Conservation (phyloP, 2,113 vertebrate genomes). For the Labrus mixtus region DNA sequence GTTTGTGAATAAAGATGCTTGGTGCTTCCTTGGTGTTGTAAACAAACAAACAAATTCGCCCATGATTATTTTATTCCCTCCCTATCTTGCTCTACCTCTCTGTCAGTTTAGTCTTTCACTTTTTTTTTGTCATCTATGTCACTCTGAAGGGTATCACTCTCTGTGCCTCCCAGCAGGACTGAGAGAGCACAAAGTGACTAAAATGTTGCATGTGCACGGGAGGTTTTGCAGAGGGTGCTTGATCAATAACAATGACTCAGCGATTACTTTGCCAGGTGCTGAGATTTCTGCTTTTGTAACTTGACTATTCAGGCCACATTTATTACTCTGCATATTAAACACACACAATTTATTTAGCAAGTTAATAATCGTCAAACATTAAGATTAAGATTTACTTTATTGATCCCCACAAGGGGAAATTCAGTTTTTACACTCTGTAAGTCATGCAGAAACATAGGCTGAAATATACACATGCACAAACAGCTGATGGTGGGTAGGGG, state of each 20-base stretch:
- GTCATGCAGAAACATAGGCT: no score
- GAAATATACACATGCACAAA: no score
- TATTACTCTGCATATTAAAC: constrained; percentile 15
- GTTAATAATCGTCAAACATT: neutral
- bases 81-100: constrained; percentile 5
- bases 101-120: neutral
- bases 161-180: constrained; percentile 3
- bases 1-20: constrained; percentile 58
- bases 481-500: no score
- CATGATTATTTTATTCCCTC: constrained; percentile 38
- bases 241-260: constrained; percentile 65
- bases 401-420: no score
- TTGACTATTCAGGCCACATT: constrained; percentile 7
- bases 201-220: constrained; percentile 27
- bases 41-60: constrained; percentile 57
- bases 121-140: neutral
- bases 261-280: constrained; percentile 52
- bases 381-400: no score
- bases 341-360: constrained; percentile 5
- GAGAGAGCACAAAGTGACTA: constrained; percentile 38
- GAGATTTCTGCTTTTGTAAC: constrained; percentile 47
- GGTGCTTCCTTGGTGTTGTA: constrained; percentile 45
- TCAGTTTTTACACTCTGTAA: no score
- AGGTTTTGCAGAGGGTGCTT: constrained; percentile 7
- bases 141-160: constrained; percentile 16